Conservation (phyloP, 1,140 invertebrate species). For the Druon quercuslanigerum region DNA sequence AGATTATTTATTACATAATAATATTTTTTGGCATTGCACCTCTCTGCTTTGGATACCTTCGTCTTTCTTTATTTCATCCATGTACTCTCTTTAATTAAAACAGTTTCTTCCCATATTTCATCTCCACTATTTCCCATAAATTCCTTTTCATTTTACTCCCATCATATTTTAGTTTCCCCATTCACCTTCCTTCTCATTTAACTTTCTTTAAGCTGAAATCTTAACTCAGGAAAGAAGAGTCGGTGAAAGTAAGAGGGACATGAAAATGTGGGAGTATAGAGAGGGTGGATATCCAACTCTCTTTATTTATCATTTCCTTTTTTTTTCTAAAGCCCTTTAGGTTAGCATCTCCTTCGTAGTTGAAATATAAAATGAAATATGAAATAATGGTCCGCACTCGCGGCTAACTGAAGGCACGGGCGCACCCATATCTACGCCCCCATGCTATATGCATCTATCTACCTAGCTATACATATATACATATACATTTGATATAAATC, state of each 20-base stretch:
- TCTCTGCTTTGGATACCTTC: too few species aligned
- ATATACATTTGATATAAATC: constrained; percentile 18
- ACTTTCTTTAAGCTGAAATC: background rate
- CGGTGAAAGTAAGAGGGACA: constrained; percentile 28
- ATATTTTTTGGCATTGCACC: too few species aligned
- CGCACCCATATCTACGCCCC: constrained; percentile 75
- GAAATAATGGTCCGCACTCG: constrained; percentile 74
- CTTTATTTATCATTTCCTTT: constrained; percentile 27
- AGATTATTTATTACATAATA: too few species aligned
- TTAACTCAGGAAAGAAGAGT: background rate
- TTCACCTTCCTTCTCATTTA: background rate
- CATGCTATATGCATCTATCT: constrained; percentile 62
- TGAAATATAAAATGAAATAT: constrained; percentile 74
- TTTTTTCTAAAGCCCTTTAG: constrained; percentile 49
- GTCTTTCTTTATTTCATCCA: too few species aligned
- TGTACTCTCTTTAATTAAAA: too few species aligned
- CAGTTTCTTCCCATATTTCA: background rate
- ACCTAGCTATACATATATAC: constrained; percentile 37
- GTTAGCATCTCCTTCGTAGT: constrained; percentile 56
- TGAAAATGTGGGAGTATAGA: constrained; percentile 25
- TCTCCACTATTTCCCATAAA: background rate
- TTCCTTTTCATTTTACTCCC: background rate
- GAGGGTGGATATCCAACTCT: constrained; percentile 27
- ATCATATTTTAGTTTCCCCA: background rate
- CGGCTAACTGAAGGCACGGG: constrained; percentile 72